Conservation (phyloP, 2,888 invertebrate genomes). For the Dolichomitus sp. region DNA sequence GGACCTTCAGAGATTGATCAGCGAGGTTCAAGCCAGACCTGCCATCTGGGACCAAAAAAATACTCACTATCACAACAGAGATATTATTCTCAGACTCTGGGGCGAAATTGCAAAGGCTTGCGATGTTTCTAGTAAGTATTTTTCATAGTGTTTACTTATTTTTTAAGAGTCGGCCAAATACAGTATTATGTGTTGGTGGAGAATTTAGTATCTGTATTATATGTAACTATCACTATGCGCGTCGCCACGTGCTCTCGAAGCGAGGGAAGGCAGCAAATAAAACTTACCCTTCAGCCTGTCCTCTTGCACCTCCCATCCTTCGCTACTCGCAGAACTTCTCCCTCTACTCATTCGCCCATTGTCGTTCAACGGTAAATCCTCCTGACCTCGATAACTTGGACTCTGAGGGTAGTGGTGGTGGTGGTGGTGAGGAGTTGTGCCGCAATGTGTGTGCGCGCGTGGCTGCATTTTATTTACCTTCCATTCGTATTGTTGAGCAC, state of each 20-base stretch:
- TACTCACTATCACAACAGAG: slow-evolving; percentile 80
- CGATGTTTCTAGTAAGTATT: slow-evolving; percentile 79
- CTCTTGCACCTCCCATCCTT: slow-evolving; percentile 6
- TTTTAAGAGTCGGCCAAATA: background rate
- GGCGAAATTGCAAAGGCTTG: slow-evolving; percentile 79
- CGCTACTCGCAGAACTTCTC: background rate
- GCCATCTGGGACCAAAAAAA: slow-evolving; percentile 81
- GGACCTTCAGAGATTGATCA: slow-evolving; percentile 79
- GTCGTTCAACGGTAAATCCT: slow-evolving; percentile 44
- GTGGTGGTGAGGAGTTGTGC: too few species aligned
- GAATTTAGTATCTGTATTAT: slow-evolving; percentile 21
- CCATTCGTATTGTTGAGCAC: background rate
- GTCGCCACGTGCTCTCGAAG: slow-evolving; percentile 56
- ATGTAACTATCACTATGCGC: background rate
- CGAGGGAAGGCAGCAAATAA: slow-evolving; percentile 24
- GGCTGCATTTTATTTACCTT: background rate
- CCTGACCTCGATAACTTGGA: slow-evolving; percentile 55
- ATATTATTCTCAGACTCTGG: slow-evolving; percentile 79
- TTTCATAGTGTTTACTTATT: background rate
- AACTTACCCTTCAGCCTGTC: slow-evolving; percentile 43
- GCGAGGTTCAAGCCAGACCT: slow-evolving; percentile 78
- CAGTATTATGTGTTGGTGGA: background rate
- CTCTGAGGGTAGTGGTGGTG: slow-evolving; percentile 50
- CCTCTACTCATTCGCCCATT: slow-evolving; percentile 31
- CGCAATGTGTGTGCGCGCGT: background rate